A percentile compares a stretch with the other conserved stretches of the same genome.
Evolutionary conservation across 2,888 invertebrate genomes (phyloP).

Genomic region (Stenodera caucasica): DNA sequence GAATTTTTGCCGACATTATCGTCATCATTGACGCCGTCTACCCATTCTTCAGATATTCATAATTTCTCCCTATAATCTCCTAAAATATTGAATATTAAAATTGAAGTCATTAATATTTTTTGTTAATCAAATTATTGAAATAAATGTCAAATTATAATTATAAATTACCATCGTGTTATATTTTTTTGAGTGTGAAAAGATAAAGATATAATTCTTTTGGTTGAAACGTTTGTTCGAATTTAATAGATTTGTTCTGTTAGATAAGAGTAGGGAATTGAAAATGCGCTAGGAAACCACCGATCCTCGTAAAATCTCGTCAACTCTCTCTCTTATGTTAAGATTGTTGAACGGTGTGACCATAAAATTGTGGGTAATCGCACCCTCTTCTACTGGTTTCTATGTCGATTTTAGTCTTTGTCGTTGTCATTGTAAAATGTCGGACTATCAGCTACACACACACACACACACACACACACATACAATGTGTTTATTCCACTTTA

Average conservation of each 20-base stretch:
- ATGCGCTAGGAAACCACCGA: background rate
- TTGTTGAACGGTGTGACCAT: constrained; percentile 3
- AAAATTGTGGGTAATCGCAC: constrained; percentile 4
- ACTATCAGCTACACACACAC: constrained; percentile 17
- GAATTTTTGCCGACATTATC: constrained; percentile 11
- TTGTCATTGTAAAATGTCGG: constrained; percentile 22
- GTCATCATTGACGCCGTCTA: constrained; percentile 1
- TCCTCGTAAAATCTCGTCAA: constrained; percentile 5
- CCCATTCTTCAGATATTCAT: background rate
- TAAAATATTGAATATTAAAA: background rate
- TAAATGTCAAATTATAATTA: background rate
- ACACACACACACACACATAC: too few species aligned
- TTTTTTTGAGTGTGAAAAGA: background rate
- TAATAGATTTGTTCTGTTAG: constrained; percentile 4
- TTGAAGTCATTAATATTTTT: too few species aligned
- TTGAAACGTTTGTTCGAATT: background rate
- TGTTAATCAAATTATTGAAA: too few species aligned
- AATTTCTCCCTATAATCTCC: background rate
- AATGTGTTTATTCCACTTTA: constrained; percentile 30
- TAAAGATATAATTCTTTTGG: constrained; percentile 1
- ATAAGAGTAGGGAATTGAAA: constrained; percentile 3
- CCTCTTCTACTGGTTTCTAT: background rate
- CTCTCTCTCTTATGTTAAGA: background rate
- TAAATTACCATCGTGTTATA: too few species aligned
- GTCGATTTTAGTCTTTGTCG: constrained; percentile 2